Percentiles rank a stretch among this genome's conserved stretches.
These are phyloP conservation scores for Gasterosteus nipponicus DNA, from an alignment of 2,113 vertebrate genomes.

Conservation along the genomic window DNA sequence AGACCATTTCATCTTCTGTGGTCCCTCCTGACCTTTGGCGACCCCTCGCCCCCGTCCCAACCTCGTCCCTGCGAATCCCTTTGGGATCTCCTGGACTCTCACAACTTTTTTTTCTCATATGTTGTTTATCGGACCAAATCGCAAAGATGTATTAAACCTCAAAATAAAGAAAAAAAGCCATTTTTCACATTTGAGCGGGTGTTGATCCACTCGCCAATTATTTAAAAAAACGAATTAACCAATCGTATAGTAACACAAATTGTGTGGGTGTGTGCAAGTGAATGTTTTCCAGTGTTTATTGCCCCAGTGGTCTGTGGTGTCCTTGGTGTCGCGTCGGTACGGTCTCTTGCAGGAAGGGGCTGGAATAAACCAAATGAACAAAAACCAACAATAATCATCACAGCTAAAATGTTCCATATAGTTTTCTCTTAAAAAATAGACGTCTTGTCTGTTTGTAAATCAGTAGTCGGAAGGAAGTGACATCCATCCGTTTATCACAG, in stretches of 20 bases:
- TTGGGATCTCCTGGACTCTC: neutral
- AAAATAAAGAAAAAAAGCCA: neutral
- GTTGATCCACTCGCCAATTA: neutral
- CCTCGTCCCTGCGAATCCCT: neutral
- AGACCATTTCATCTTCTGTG: neutral
- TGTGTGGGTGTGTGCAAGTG: neutral
- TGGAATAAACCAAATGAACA: conserved; percentile 16
- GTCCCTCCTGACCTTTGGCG: neutral
- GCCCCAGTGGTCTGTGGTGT: conserved; percentile 59
- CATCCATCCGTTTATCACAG: conserved; percentile 40
- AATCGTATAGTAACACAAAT: conserved; percentile 44
- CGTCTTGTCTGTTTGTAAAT: conserved; percentile 67
- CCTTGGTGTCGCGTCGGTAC: conserved; percentile 48
- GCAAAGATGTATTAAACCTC: neutral
- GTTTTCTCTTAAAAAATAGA: conserved; percentile 68
- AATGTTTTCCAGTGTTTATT: conserved; percentile 78
- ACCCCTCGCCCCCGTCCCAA: neutral
- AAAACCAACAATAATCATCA: conserved; percentile 24
- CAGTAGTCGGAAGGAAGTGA: conserved; percentile 73
- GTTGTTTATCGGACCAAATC: neutral
- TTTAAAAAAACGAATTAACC: neutral
- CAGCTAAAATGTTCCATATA: conserved; percentile 37
- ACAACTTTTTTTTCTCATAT: neutral
- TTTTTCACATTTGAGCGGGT: neutral
- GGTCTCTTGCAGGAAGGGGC: conserved; percentile 43